Evolutionary conservation across 2,797 vertebrate species (phyloP).

Genomic region (Scarus forsteni): DNA sequence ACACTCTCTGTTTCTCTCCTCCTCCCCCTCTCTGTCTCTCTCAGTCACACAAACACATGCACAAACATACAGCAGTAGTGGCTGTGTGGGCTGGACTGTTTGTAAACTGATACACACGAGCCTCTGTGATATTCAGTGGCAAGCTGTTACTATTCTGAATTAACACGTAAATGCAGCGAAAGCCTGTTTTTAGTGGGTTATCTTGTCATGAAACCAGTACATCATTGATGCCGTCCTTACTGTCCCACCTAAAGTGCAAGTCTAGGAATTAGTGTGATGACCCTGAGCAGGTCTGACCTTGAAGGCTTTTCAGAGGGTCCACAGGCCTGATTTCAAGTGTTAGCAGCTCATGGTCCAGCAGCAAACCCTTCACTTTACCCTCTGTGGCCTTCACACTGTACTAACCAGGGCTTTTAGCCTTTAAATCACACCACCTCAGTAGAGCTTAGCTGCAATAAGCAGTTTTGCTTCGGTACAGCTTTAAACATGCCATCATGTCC

Average conservation of each 20-base stretch:
- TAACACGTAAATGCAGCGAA: background rate
- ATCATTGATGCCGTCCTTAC: background rate
- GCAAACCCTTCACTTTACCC: conserved; percentile 3
- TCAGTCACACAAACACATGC: background rate
- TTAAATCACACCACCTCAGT: background rate
- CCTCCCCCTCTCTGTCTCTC: background rate
- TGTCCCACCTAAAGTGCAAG: background rate
- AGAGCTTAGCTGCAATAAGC: background rate
- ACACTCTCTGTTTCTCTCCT: background rate
- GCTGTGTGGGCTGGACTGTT: background rate
- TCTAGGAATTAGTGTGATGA: background rate
- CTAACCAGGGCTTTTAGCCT: background rate
- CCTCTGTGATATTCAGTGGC: background rate
- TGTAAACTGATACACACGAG: conserved; percentile 19
- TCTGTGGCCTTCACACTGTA: background rate
- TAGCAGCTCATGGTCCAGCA: background rate
- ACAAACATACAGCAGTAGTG: background rate
- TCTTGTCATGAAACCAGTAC: no score
- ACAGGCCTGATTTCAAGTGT: background rate
- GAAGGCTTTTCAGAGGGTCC: background rate
- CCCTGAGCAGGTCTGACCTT: background rate
- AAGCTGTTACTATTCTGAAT: background rate
- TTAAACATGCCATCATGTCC: background rate
- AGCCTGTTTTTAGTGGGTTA: background rate
- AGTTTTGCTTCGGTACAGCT: background rate